Base-by-base conservation (phyloP, 2,888 invertebrate species). In the Drosophila melanosoma region DNA sequence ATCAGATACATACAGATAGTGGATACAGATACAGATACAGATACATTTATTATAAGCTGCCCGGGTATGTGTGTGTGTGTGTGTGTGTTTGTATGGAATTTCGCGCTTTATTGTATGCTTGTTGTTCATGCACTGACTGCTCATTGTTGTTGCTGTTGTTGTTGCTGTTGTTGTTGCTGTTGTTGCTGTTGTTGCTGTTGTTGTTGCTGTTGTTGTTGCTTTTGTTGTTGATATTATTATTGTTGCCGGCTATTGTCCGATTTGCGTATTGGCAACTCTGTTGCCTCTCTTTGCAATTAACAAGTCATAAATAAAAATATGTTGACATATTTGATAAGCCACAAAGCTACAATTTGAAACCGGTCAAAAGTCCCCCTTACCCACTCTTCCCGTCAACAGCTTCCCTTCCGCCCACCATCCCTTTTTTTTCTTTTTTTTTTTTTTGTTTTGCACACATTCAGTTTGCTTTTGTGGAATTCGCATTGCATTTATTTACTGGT, bases 281-380 rank as follows among this genome's bases (percentile, higher is more conserved):
- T 87, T 71, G 81, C 76, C 81, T 83, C 78, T 87, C 78, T 89
- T 82, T 87, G 79, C 83, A 90, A 90, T 90, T 85, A 91, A 86
- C 84, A 91, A 81, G 80, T 87, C 82, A 80, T 90, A 91, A 90
- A 89, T 90, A 83, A 88, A 83, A 86, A 79, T 79, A 45, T 45
- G 79, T 83, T 84, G 89, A 89, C 87, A 89, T 53, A 81, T 78
- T 83, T 81, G 81, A 82, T 82, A 82, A 82, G 76, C 84, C 66
- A 56, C 79, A 68, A 68, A 72, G 69, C 56, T 45, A 58, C 35
- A 57, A 29, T 11, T 49, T 53, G 51, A 58, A 79, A 74, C 79
- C 77, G 71, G 82, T 71, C 74, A 71, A 60, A 58, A 60, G 61
- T 56, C 51, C 54, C 38, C 7, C 23, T 5, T 20, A 1, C 6